A percentile compares a stretch with the other conserved stretches of the same genome.
Conservation (phyloP, 2,888 invertebrate genomes). For the Polydesmus complanatus region DNA sequence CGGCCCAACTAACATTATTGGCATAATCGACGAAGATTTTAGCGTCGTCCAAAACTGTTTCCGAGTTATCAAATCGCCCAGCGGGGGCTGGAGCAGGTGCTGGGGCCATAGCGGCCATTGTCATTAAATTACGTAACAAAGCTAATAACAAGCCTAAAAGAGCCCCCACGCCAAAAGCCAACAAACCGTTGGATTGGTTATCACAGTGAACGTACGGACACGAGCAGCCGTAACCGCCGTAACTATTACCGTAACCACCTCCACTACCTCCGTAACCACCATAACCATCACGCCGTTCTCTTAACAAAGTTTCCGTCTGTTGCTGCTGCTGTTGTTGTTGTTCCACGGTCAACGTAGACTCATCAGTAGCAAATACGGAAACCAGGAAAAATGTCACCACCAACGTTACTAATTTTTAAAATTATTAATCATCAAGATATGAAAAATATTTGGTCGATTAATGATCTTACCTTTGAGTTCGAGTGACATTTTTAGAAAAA, state of each 20-base stretch:
- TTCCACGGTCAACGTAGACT: background rate
- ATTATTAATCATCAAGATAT: no score
- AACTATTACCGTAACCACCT: background rate
- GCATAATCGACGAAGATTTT: background rate
- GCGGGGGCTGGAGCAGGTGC: background rate
- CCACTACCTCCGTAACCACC: background rate
- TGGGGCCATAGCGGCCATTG: conserved; percentile 2
- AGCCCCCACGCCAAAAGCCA: conserved; percentile 15
- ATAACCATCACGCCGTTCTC: conserved; percentile 9
- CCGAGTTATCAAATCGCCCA: background rate
- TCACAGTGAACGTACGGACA: conserved; percentile 13
- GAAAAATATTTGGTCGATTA: no score
- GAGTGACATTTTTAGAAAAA: no score
- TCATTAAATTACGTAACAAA: conserved; percentile 7
- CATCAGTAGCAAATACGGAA: background rate
- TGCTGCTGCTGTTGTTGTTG: background rate
- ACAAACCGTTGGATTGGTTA: conserved; percentile 6
- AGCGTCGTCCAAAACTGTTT: background rate
- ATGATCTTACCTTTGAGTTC: no score
- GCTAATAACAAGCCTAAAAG: conserved; percentile 12
- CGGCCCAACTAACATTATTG: conserved; percentile 10
- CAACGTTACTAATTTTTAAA: no score
- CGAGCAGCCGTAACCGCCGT: conserved; percentile 12
- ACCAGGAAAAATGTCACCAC: no score
- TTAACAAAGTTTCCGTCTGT: background rate